Evolutionary conservation across 2,113 vertebrate genomes (phyloP), one percentile per base, ranked within the genome.

Genomic region (Calypte anna): DNA sequence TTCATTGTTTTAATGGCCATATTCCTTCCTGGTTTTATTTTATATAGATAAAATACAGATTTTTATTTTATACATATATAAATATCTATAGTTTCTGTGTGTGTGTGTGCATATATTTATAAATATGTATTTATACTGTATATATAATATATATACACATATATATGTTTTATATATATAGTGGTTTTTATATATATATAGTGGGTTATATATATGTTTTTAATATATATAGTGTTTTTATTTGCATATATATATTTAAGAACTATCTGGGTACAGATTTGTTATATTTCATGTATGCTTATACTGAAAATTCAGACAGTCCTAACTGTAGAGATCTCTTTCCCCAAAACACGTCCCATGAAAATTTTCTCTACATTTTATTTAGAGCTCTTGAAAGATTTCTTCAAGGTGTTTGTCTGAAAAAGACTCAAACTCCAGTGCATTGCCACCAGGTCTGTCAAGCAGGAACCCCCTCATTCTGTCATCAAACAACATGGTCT

Each of bases 401-500:
- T 48, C 38, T 72, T 70, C 36, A 53, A 53, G 58, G 17, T 3
- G 0, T 25, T 46, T 33, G 5, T 44, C 51, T 40, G 38, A 48
- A 57, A 64, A 53, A 54, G 17, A 59, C 2, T 38, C 11, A 50
- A 48, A 27, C 25, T n/a, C 19, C 11, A 40, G 17, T 0, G 1
- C 7, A n/a, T 0, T 36, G 36, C 31, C 64, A 62, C 33, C 46
- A 62, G 40, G 33, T 61, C 7, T n/a, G 31, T 22, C 0, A 2
- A 82, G 46, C 6, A 67, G 40, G 27, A 82, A 68, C 57, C 33
- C 16, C 17, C n/a, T 50, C 27, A 20, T 6, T 10, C 1, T 7
- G 12, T 25, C 54, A n/a, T 0, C 40, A 20, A 68, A 28, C 19
- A 84, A 13, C 16, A 59, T 0, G 0, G 13, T 58, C 43, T 50